A percentile compares a stretch with the other conserved stretches of the same genome.
Conservation (phyloP, 2,797 vertebrate species). For the Pterois miles region DNA sequence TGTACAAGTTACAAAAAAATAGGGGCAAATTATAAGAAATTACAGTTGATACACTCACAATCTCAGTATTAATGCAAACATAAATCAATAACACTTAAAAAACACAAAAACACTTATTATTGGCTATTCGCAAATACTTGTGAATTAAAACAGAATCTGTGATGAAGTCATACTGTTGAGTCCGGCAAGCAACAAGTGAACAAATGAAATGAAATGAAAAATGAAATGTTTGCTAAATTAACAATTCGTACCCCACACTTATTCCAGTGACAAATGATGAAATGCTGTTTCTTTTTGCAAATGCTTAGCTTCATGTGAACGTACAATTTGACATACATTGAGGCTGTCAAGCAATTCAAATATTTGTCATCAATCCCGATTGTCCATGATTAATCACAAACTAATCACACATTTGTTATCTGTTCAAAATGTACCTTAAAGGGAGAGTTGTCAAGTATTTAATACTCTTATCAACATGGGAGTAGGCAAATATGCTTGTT, state of each 20-base stretch:
- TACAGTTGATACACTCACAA: neutral
- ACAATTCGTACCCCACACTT: neutral
- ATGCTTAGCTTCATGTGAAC: neutral
- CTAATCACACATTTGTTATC: too few relatives aligned
- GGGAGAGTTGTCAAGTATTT: too few relatives aligned
- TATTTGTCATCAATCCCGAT: too few relatives aligned
- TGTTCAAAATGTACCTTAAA: too few relatives aligned
- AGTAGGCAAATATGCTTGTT: too few relatives aligned
- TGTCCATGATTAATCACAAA: too few relatives aligned
- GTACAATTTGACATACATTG: neutral
- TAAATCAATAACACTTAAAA: too few relatives aligned
- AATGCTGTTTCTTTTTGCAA: neutral
- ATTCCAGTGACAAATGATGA: neutral
- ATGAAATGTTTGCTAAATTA: constrained; percentile 1
- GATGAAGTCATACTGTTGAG: neutral
- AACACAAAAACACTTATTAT: too few relatives aligned
- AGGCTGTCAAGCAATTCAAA: too few relatives aligned
- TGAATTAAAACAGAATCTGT: neutral
- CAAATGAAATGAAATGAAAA: too few relatives aligned
- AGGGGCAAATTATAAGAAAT: neutral
- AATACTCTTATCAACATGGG: too few relatives aligned
- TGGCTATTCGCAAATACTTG: too few relatives aligned
- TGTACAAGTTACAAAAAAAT: neutral
- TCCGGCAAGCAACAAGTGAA: neutral
- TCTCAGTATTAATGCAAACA: neutral